Base-by-base conservation (phyloP, 2,888 invertebrate genomes). In the Phanerotoma sp. region DNA sequence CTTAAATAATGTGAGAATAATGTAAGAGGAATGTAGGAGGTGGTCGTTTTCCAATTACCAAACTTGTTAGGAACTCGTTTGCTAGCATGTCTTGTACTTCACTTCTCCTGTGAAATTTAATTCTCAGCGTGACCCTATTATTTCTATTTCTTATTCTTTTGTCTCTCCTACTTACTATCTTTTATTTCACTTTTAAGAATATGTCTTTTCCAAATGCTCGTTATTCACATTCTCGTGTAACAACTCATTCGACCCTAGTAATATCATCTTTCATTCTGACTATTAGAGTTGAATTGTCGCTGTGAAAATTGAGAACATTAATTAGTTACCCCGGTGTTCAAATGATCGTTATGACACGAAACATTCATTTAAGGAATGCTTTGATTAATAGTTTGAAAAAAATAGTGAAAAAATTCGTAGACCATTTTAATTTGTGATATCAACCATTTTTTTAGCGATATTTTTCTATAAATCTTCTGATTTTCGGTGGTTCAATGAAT, bases 1-100 rank as follows among this genome's bases (percentile, higher is more conserved):
- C 40, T 58, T 54, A 40, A 59, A 56, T 54, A 61, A 57, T 53
- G 54, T 51, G 51, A 49, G 50, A 53, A 38, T 28, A 22, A 32
- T 51, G 55, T 20, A 15, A 45, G 35, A 40, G 37, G 30, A 20
- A 30, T 38, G 33, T 21, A 30, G 20, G 33, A 38, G 32, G 16
- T 25, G 22, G 40, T 49, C 49, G 49, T 61, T 60, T 58, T 58
- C 55, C 53, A 62, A 62, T 62, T 61, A 58, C 60, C 58, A 44
- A 62, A 60, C 60, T 62, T 60, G 62, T 62, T 62, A 62, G 55
- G 48, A 61, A 62, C 62, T 62, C 57, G 56, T 62, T 62, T 58
- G 57, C 62, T 51, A 58, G 54, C 47, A 47, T 45, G 57, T 56
- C 62, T 53, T 18, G 25, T 37, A 44, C 51, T 22, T 51, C 51